Conservation (phyloP, 2,113 vertebrate species). For the Syrmaticus mikado region DNA sequence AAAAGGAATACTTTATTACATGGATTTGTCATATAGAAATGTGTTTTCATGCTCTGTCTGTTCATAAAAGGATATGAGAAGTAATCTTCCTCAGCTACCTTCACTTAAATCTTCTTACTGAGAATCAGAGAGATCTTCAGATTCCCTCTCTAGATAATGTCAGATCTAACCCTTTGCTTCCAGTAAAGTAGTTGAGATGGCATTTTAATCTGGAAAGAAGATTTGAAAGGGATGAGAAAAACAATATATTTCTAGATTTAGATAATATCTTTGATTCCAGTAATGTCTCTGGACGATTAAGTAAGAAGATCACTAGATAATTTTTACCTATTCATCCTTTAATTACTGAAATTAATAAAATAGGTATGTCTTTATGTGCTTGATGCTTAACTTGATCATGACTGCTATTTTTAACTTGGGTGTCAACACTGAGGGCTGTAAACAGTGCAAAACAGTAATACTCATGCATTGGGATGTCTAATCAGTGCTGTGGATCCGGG, state of each 20-base stretch:
- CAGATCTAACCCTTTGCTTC: neutral
- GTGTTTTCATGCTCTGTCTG: slow-evolving; percentile 7
- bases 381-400: neutral
- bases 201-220: neutral
- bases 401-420: neutral
- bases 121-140: neutral
- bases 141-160: neutral
- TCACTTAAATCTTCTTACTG: slow-evolving; percentile 18
- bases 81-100: neutral
- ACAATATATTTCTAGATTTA: neutral
- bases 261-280: neutral
- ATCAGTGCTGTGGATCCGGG: neutral
- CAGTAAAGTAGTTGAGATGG: neutral
- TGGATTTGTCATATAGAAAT: neutral
- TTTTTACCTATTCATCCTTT: neutral
- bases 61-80: slow-evolving; percentile 28
- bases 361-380: rapidly evolving
- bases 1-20: neutral
- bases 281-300: neutral
- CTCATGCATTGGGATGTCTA: neutral
- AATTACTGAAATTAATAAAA: neutral
- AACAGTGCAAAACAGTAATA: neutral
- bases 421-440: neutral
- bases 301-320: neutral
- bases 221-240: neutral